Base-by-base conservation (phyloP, 2,888 invertebrate genomes). In the Philereme vetulata region DNA sequence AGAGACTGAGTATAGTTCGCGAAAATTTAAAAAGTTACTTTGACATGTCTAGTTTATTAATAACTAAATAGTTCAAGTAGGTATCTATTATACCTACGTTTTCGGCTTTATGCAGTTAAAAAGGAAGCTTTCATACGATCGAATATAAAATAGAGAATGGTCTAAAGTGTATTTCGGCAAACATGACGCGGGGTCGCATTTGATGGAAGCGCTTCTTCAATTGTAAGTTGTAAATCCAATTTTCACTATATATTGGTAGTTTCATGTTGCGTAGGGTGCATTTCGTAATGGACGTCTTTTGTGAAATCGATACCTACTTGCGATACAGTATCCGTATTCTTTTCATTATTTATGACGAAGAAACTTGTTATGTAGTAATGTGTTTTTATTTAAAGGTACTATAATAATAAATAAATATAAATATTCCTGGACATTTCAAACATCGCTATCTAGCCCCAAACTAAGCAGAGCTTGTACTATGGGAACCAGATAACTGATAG, bases 181-280 rank as follows among this genome's bases (percentile, higher is more conserved):
- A 88, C 81, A 85, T 88, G 66, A 60, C 54, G 81, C 82, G 81
- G 86, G 90, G 85, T 85, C 80, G 84, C 81, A 80, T 89, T 90
- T 90, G 90, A 91, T 87, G 84, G 89, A 82, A 85, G 83, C 85
- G 84, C 85, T 85, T 85, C 82, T 84, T 78, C 89, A 84, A 89
- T 92, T 88, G 90, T 92, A 88, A 90, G 86, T 81, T 87, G 83
- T 86, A 89, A 92, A 92, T 91, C 86, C 89, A 92, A 92, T 92
- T 92, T 90, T 85, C 85, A 86, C 86, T 88, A 84, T 87, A 90
- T 88, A 91, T 87, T 85, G 86, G 74, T 81, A 85, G 86, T 83
- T 87, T 84, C 83, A 79, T 74, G 78, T 82, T 72, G 77, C 80
- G 80, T 76, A 76, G 85, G 85, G 86, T 82, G 82, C 75, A 79